Evolutionary conservation across 2,797 vertebrate species (phyloP).

Genomic region (Sitta carolinensis): DNA sequence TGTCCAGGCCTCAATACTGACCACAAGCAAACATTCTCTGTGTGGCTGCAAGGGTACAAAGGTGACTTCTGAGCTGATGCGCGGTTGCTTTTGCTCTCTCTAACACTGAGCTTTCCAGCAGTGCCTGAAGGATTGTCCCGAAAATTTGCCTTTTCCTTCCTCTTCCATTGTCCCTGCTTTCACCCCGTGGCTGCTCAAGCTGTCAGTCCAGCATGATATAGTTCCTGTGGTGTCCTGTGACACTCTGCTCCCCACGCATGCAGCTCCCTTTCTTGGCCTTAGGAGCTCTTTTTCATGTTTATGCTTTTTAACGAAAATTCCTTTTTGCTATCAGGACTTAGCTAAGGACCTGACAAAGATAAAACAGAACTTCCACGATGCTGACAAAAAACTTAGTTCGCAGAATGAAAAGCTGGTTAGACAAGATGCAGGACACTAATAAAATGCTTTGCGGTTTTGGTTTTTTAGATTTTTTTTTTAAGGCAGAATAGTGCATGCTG

Average conservation of each 20-base stretch:
- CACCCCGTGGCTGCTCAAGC: neutral
- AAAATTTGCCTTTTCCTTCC: neutral
- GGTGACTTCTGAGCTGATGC: neutral
- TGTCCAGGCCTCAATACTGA: neutral
- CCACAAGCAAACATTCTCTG: fast-evolving
- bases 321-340: neutral
- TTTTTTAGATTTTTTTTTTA: neutral
- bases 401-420: neutral
- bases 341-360: neutral
- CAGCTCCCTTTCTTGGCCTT: neutral
- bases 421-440: neutral
- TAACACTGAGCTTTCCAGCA: neutral
- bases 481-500: neutral
- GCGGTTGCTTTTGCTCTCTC: neutral
- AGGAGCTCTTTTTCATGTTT: neutral
- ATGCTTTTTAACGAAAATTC: neutral
- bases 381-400: neutral
- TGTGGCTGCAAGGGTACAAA: neutral
- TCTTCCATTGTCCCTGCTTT: neutral
- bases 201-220: neutral
- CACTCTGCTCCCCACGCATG: fast-evolving
- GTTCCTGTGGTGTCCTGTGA: neutral
- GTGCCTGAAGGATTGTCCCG: neutral
- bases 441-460: neutral
- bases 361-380: neutral